Base-by-base conservation (phyloP, 1,140 invertebrate genomes). In the Ostrea denselamellosa region DNA sequence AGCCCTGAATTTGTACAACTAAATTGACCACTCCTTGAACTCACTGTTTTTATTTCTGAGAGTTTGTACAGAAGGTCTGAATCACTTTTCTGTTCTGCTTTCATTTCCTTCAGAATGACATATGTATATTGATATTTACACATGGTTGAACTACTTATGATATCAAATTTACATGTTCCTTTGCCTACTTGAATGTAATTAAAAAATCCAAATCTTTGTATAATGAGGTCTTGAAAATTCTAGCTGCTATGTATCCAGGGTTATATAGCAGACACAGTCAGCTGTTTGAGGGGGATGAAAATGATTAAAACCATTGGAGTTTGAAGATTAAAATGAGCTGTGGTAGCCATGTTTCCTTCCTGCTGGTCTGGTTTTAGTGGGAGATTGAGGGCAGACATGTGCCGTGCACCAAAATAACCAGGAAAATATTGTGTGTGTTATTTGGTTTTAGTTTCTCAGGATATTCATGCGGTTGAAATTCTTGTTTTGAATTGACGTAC, bases 211-310 rank as follows among this genome's bases (percentile, higher is more conserved):
- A 62, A 62, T 77, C 28, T 34, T 28, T 7, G 17, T 44, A 77
- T 77, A 28, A 77, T 77, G 68, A 77, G 68, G 22, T 77, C 25
- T 25, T 28, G 22, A 25, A 77, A 77, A 28, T 22, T 10, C 12
- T 77, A 10, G 25, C 34, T 44, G 34, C 34, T 44, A 25, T 77
- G 28, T 77, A 77, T 77, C 12, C 68, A 10, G 14, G n/a, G 14
- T 0, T 44, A 62, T 12, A n/a, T 12, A n/a, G 25, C 25, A 22
- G 28, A 77, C 9, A 77, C 22, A n/a, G n/a, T 22, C 22, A 68
- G 22, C 68, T 77, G 68, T 28, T 44, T 19, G 56, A 62, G n/a
- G 56, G n/a, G 25, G 68, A 77, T 77, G 14, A 77, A 77, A 77
- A 34, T 34, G 68, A 34, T 77, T 25, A 34, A 71, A 71, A 19